Percentiles rank a stretch among this genome's conserved stretches.
phyloP scores from a whole-genome alignment of 2,113 vertebrate species.

The Pseudorasbora parva region DNA sequence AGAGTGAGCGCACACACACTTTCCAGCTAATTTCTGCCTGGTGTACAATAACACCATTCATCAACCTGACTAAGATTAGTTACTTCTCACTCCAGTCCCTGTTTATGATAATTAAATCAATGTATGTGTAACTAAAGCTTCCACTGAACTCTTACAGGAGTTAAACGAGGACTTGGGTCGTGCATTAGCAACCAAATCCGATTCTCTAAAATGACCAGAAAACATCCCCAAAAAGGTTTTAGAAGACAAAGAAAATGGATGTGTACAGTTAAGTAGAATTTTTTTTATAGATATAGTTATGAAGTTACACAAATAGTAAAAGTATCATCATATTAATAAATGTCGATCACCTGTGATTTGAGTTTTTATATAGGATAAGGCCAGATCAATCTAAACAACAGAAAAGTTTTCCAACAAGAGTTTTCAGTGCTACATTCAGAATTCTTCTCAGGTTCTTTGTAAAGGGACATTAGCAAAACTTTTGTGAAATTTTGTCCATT shows the following conservation, averaged over 20 bases:
- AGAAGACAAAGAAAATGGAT: not conserved
- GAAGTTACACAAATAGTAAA: not conserved
- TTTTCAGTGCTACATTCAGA: not conserved
- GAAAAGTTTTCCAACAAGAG: not conserved
- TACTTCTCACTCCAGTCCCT: conserved; percentile 33
- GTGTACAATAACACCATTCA: conserved; percentile 51
- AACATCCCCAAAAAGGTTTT: not conserved
- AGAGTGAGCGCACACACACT: conserved; percentile 10
- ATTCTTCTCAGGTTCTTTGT: not conserved
- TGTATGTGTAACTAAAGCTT: conserved; percentile 42
- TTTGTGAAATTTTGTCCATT: not conserved
- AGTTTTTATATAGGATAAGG: not conserved
- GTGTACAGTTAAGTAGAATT: not conserved
- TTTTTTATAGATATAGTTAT: not conserved
- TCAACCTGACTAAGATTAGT: conserved; percentile 53
- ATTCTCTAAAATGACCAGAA: not conserved
- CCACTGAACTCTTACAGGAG: not conserved
- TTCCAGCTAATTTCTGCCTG: conserved; percentile 41
- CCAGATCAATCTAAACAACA: not conserved
- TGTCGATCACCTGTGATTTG: not conserved
- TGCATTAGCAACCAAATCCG: not conserved
- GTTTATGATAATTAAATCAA: conserved; percentile 55
- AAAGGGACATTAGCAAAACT: not conserved
- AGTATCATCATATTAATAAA: not conserved
- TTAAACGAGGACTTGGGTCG: not conserved